A percentile compares a stretch with the other conserved stretches of the same genome.
These are phyloP conservation scores for Cynaeus angustus DNA, from an alignment of 2,888 invertebrate species.

Conservation along the genomic window DNA sequence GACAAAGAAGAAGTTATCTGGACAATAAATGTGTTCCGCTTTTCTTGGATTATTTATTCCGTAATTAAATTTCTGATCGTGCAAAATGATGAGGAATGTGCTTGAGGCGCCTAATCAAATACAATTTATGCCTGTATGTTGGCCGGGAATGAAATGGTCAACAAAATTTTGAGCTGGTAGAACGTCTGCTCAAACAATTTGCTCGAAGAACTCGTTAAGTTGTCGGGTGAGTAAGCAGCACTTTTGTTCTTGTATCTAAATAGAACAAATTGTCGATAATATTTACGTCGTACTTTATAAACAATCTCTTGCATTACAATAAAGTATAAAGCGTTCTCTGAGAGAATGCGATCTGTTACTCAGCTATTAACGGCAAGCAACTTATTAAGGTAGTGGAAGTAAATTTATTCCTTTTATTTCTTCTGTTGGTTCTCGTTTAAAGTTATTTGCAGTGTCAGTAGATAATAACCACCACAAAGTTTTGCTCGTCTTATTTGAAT, in stretches of 20 bases:
- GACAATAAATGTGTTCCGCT: background rate
- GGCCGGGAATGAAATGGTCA: too few relatives aligned
- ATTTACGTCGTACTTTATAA: slow-evolving; percentile 12
- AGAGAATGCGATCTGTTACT: slow-evolving; percentile 40
- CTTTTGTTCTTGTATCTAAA: slow-evolving; percentile 5
- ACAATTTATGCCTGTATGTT: slow-evolving; percentile 20
- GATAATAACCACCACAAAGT: slow-evolving; percentile 36
- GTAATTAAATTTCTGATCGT: slow-evolving; percentile 26
- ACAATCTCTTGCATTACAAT: slow-evolving; percentile 37
- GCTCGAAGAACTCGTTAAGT: too few relatives aligned
- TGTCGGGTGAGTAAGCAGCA: background rate
- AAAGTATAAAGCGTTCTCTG: slow-evolving; percentile 24
- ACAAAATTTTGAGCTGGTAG: too few relatives aligned
- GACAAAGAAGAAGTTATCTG: too few relatives aligned
- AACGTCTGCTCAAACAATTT: too few relatives aligned
- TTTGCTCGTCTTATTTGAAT: slow-evolving; percentile 37
- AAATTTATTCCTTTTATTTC: slow-evolving; percentile 40
- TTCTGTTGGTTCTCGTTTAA: slow-evolving; percentile 42
- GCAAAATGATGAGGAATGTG: slow-evolving; percentile 35
- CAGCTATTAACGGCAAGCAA: slow-evolving; percentile 41
- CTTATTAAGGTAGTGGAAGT: slow-evolving; percentile 38
- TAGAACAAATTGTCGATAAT: background rate
- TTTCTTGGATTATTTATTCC: slow-evolving; percentile 6
- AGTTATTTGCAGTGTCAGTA: slow-evolving; percentile 46
- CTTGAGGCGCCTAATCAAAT: slow-evolving; percentile 29